phyloP scores from a whole-genome alignment of 1,140 invertebrate genomes.

The Trichogramma pretiosum region DNA sequence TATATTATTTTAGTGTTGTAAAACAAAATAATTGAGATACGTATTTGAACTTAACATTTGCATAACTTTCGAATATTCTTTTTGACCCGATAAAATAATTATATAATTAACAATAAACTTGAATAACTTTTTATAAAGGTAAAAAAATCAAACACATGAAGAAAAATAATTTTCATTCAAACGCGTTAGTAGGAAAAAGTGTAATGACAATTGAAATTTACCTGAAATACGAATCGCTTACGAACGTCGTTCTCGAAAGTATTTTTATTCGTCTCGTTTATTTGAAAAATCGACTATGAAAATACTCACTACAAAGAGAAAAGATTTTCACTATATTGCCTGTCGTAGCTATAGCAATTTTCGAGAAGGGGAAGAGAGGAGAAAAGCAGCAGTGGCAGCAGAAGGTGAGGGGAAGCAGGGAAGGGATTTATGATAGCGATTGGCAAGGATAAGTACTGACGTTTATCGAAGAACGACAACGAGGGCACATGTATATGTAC shows the following conservation, averaged over 20 bases:
- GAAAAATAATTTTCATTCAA: no score
- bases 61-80: no score
- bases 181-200: background rate
- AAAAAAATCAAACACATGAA: no score
- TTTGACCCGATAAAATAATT: no score
- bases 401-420: background rate
- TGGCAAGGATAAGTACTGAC: slow-evolving; percentile 16
- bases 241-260: slow-evolving; percentile 8
- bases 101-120: no score
- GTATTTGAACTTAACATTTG: no score
- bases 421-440: slow-evolving; percentile 18
- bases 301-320: slow-evolving; percentile 7
- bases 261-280: background rate
- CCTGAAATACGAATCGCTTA: background rate
- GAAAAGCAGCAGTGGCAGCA: background rate
- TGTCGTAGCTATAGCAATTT: slow-evolving; percentile 4
- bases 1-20: no score
- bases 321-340: slow-evolving; percentile 19
- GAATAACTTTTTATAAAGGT: no score
- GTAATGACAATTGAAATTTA: background rate
- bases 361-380: no score
- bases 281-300: slow-evolving; percentile 14
- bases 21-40: no score
- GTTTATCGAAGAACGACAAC: slow-evolving; percentile 13
- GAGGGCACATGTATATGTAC: no score